Percentiles rank a stretch among this genome's conserved stretches.
Conservation (phyloP, 1,140 invertebrate species). For the Leptonema lineaticorne region DNA sequence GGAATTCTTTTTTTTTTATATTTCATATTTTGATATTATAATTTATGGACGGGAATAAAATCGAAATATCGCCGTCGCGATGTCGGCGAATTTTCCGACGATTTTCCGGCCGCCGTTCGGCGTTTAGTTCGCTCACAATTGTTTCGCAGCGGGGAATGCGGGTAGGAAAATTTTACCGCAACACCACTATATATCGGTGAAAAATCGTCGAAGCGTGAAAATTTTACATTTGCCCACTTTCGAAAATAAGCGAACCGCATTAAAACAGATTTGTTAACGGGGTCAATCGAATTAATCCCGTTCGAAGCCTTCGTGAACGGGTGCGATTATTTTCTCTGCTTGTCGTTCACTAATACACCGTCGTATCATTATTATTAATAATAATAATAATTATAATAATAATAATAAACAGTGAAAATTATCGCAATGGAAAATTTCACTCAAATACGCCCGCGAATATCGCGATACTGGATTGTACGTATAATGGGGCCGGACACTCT, state of each 20-base stretch:
- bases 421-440: neutral
- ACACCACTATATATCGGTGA: too few relatives aligned
- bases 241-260: neutral
- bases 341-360: too few relatives aligned
- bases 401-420: neutral
- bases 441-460: neutral
- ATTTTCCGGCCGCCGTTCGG: too few relatives aligned
- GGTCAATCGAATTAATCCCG: neutral
- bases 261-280: neutral
- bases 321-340: too few relatives aligned
- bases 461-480: too few relatives aligned
- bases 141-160: too few relatives aligned
- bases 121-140: too few relatives aligned
- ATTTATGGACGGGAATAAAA: neutral
- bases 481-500: neutral
- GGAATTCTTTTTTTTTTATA: too few relatives aligned
- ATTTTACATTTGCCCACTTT: neutral
- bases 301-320: neutral
- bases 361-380: too few relatives aligned
- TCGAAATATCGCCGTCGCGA: too few relatives aligned
- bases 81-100: too few relatives aligned
- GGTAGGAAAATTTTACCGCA: too few relatives aligned
- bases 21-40: neutral
- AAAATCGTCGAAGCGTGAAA: constrained; percentile 5
- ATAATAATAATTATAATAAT: neutral